Evolutionary conservation across 2,797 vertebrate species (phyloP), one percentile per base, ranked within the genome.

Genomic region (Hapalemur alaotrensis): DNA sequence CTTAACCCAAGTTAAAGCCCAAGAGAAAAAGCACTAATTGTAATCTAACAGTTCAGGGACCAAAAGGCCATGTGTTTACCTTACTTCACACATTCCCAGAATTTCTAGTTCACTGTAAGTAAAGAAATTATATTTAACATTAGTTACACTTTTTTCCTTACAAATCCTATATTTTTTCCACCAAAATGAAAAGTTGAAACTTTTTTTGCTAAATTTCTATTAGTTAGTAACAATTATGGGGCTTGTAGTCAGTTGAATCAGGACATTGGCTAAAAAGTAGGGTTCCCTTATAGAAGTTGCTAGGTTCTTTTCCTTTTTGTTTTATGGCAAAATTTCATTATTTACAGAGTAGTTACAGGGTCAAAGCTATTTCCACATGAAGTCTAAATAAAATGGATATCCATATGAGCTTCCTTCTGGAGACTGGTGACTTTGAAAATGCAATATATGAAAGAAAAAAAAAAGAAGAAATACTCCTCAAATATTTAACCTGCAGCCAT

Each of bases 181-280:
- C 32, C 46, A 94, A 79, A 91, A 59, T 43, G 14, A 93, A 76
- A 87, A 82, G 46, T 35, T 65, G 32, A 76, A 93, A 84, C 13
- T 80, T 69, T 20, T 30, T 90, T 85, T 52, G 70, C 59, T 93
- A 50, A 80, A 46, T 91, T 79, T 93, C 70, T 80, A 35, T 59
- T 65, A 82, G 69, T 87, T 92, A 65, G 12, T 93, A 57, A 81
- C 84, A 84, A 89, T 69, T 75, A 83, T 9, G 46, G 70, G 75
- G 30, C 61, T 48, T 72, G 35, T 5, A 52, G 76, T 35, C 59
- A 69, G 46, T 38, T 81, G 85, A 97, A 87, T 59, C 41, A 91
- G 65, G 87, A 93, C 79, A 89, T 15, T 80, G 70, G 32, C 72
- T 96, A 76, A 84, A 93, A 80, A 93, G 75, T 95, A 95, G 85